Percentiles rank a stretch among this genome's conserved stretches.
Conservation (phyloP, 2,888 invertebrate species). For the Ophraella communa region DNA sequence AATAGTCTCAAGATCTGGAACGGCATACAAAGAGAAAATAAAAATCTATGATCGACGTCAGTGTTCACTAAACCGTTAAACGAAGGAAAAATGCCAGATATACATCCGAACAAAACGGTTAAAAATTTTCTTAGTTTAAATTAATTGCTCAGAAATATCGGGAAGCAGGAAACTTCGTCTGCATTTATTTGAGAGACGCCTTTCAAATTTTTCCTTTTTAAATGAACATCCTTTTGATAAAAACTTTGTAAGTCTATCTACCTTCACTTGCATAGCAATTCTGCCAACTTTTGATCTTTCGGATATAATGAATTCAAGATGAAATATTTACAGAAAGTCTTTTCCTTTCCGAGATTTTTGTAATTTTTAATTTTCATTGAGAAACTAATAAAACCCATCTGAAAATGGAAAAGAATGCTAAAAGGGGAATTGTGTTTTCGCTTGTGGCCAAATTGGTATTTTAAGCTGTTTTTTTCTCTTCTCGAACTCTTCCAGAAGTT, state of each 20-base stretch:
- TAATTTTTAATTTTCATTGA: conserved; percentile 23
- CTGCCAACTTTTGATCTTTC: conserved; percentile 28
- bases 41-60: too few relatives aligned
- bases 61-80: too few relatives aligned
- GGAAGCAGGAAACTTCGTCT: not conserved
- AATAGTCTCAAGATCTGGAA: too few relatives aligned
- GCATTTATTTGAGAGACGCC: conserved; percentile 6
- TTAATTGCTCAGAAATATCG: conserved; percentile 14
- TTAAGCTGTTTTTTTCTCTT: not conserved
- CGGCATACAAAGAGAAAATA: too few relatives aligned
- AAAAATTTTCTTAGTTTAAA: conserved; percentile 4
- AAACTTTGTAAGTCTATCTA: conserved; percentile 24
- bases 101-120: not conserved
- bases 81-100: too few relatives aligned
- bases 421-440: conserved; percentile 11
- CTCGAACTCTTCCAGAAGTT: too few relatives aligned
- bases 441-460: not conserved
- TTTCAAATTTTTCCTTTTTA: conserved; percentile 12
- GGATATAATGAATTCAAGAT: conserved; percentile 27
- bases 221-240: conserved; percentile 27
- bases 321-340: conserved; percentile 28
- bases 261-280: conserved; percentile 27
- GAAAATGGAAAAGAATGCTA: not conserved
- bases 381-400: conserved; percentile 7
- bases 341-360: conserved; percentile 14